phyloP scores from a whole-genome alignment of 2,797 vertebrate genomes.

The Pelochelys cantorii region DNA sequence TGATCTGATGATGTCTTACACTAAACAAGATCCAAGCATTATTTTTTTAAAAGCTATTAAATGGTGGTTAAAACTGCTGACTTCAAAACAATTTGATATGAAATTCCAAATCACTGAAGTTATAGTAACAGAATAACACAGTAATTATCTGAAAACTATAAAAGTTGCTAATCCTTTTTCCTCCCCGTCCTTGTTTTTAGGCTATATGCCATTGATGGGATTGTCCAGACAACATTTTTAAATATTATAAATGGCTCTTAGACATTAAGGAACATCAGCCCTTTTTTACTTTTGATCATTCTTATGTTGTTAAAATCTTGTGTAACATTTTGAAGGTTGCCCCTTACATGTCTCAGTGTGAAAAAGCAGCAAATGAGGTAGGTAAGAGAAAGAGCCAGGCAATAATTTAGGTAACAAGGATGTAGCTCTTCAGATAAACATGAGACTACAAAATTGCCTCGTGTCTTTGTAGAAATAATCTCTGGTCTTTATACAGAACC shows the following conservation, averaged over 20 bases:
- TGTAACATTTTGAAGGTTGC: neutral
- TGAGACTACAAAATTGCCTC: slow-evolving; percentile 39
- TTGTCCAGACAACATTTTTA: slow-evolving; percentile 17
- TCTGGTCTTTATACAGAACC: slow-evolving; percentile 48
- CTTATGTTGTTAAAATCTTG: fast-evolving
- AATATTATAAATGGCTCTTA: neutral
- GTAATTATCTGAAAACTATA: slow-evolving; percentile 2
- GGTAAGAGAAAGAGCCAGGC: fast-evolving
- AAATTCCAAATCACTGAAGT: slow-evolving; percentile 20
- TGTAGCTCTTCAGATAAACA: neutral
- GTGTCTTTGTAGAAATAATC: slow-evolving; percentile 24
- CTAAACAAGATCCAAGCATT: neutral
- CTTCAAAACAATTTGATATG: neutral
- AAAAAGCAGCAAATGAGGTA: neutral
- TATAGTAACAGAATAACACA: slow-evolving; percentile 3
- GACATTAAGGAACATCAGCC: neutral
- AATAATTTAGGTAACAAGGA: neutral
- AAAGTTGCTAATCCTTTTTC: slow-evolving; percentile 11
- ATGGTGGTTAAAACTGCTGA: neutral
- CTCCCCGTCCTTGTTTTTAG: slow-evolving; percentile 35
- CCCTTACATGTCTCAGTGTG: fast-evolving
- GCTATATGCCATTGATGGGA: slow-evolving; percentile 2
- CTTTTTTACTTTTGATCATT: neutral
- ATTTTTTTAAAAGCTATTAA: fast-evolving
- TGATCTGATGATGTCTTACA: fast-evolving